phyloP scores from a whole-genome alignment of 1,140 invertebrate species.

The Alviniconcha marisindica region DNA sequence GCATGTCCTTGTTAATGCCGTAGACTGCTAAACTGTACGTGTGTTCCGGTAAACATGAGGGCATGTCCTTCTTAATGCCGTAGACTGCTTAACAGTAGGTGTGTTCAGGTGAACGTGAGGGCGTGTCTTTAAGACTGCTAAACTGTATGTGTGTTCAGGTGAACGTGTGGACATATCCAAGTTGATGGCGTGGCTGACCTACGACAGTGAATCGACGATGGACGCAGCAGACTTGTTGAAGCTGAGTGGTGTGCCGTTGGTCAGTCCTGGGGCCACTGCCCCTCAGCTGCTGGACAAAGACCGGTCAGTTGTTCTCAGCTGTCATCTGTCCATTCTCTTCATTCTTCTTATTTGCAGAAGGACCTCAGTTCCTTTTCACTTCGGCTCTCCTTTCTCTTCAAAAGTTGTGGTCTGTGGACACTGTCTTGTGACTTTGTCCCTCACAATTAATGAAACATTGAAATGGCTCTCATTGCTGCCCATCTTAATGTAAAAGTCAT shows the following conservation, averaged over 20 bases:
- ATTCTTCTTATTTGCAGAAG: no score
- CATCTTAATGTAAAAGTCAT: no score
- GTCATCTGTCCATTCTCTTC: no score
- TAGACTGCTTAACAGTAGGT: no score
- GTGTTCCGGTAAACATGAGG: no score
- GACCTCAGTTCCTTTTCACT: no score
- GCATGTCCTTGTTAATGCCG: background rate
- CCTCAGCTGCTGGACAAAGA: constrained; percentile 85
- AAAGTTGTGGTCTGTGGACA: no score
- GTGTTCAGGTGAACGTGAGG: background rate
- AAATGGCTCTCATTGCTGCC: no score
- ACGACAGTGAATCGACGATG: constrained; percentile 66
- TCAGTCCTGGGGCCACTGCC: constrained; percentile 79
- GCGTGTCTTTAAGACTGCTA: background rate
- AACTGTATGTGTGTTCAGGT: background rate
- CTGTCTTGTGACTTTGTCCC: no score
- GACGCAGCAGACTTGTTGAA: constrained; percentile 56
- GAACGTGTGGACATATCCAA: constrained; percentile 39
- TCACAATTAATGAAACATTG: no score
- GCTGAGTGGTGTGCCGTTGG: constrained; percentile 52
- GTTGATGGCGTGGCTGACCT: constrained; percentile 64
- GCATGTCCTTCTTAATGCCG: no score
- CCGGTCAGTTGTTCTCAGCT: constrained; percentile 69
- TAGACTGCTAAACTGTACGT: background rate
- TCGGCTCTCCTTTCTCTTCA: no score